Evolutionary conservation across 2,888 invertebrate genomes (phyloP).

Genomic region (Cryptocheilus praepositus): DNA sequence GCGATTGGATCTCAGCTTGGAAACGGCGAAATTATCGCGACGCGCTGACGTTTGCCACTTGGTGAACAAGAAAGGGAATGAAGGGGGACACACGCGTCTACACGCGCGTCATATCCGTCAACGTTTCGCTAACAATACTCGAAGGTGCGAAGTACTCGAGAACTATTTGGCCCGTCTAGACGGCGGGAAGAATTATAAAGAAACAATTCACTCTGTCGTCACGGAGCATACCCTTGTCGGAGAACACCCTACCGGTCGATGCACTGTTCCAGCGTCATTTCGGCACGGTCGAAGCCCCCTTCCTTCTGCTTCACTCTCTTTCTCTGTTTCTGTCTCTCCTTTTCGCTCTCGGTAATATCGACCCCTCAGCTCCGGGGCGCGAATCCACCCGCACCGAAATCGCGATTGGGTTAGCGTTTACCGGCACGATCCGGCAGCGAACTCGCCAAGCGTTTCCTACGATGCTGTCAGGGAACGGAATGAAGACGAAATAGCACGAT

Average conservation of each 20-base stretch:
- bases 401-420: constrained; percentile 2
- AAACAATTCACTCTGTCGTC: constrained; percentile 29
- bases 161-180: constrained; percentile 30
- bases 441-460: too few species aligned
- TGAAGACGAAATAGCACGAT: too few species aligned
- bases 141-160: not conserved
- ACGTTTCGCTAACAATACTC: too few species aligned
- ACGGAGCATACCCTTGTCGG: not conserved
- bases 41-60: not conserved
- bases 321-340: not conserved
- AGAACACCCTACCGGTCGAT: constrained; percentile 12
- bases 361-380: constrained; percentile 45
- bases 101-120: not conserved
- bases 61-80: not conserved
- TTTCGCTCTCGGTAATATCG: constrained; percentile 36
- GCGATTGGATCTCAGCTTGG: too few species aligned
- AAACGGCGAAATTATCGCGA: not conserved
- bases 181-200: constrained; percentile 19
- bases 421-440: constrained; percentile 19
- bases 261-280: constrained; percentile 36
- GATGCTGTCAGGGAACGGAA: too few species aligned
- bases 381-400: constrained; percentile 40
- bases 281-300: constrained; percentile 40
- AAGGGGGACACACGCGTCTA: not conserved
- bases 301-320: not conserved